Base-by-base conservation (phyloP, 2,888 invertebrate species). In the Scaptomyza tumidula region DNA sequence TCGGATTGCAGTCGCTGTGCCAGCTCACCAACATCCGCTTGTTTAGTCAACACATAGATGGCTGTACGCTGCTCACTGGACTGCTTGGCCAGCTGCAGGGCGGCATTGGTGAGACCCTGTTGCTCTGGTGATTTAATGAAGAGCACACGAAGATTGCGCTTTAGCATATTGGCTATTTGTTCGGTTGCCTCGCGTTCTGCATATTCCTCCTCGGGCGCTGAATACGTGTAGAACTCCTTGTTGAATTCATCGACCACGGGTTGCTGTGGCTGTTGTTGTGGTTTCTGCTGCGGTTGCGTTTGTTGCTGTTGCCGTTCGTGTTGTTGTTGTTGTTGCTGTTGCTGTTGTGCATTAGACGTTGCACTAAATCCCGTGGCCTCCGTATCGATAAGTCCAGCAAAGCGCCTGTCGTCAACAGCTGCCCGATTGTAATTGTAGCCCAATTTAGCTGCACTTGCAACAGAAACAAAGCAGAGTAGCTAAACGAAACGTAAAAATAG, bases 41-140 rank as follows among this genome's bases (percentile, higher is more conserved):
- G 85, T 71, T 90, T 90, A 70, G 80, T 89, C 10, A 90, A 78
- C 13, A 90, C 90, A 55, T 90, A 90, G 58, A 90, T 90, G 53
- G 90, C 90, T 0, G 90, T 90, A 48, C 86, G 84, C 53, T 90
- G 89, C 44, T 90, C 90, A 27, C 74, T 82, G 29, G 88, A 82
- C 66, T 87, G 84, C 27, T 85, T 88, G 55, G 88, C 90, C 59
- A 90, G 59, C 64, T 89, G 89, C 5, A 89, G 71, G 0, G 90
- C 90, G 3, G 89, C 89, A 62, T 89, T 80, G 7, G 82, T 76
- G 2, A 88, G 68, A 3, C 79, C 88, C 27, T 87, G 89, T 16
- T 89, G 83, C 67, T 90, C 89, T 13, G 91, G 91, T 7, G 91
- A 86, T 63, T 90, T 91, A 59, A 91, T 91, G 69, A 91, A 91